Evolutionary conservation across 2,797 vertebrate genomes (phyloP).

Genomic region (Pantherophis vulpinus): DNA sequence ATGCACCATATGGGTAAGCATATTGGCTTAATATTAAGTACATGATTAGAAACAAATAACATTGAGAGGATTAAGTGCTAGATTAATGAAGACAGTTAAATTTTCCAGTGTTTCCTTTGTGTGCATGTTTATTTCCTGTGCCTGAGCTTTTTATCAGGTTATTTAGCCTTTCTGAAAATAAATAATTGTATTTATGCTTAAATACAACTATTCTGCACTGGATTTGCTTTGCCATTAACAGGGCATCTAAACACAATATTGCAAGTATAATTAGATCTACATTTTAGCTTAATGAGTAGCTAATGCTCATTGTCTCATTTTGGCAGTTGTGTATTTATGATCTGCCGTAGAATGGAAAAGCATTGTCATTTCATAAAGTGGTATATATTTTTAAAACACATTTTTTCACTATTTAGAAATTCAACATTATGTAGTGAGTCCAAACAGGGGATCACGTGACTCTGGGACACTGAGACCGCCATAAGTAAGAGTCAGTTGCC

Average conservation of each 20-base stretch:
- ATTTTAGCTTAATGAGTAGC: constrained; percentile 24
- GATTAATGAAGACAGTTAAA: too few species aligned
- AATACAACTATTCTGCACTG: not conserved
- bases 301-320: not conserved
- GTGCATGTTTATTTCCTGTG: not conserved
- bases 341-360: not conserved
- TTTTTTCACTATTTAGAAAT: not conserved
- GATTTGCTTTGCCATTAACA: not conserved
- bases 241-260: not conserved
- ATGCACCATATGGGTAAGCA: too few species aligned
- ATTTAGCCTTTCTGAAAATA: constrained; percentile 19
- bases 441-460: not conserved
- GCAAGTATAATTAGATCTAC: constrained; percentile 26
- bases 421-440: not conserved
- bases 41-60: too few species aligned
- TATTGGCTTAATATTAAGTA: too few species aligned
- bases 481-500: too few species aligned
- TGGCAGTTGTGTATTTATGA: not conserved
- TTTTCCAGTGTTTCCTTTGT: too few species aligned
- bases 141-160: rapidly evolving
- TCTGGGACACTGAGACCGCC: too few species aligned
- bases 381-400: constrained; percentile 9
- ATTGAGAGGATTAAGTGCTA: too few species aligned
- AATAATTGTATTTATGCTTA: constrained; percentile 3
- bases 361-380: not conserved